Conservation (phyloP, 2,888 invertebrate species). For the Icerya purchasi region DNA sequence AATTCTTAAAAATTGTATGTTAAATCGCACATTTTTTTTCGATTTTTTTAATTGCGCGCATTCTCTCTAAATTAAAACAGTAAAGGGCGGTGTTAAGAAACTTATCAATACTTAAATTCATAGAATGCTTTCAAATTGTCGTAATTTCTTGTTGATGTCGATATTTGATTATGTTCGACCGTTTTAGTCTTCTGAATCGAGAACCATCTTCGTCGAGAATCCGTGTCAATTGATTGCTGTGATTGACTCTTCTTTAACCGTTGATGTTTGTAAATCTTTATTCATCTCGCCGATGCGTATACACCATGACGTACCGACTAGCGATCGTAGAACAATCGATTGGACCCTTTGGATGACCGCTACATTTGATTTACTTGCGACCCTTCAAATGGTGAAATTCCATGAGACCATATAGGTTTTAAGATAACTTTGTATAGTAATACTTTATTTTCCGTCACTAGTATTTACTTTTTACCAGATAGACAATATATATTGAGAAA, state of each 20-base stretch:
- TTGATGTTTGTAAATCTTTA: background rate
- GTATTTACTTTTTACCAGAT: too few relatives aligned
- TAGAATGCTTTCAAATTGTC: background rate
- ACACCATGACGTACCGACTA: background rate
- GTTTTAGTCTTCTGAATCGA: background rate
- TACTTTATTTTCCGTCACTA: background rate
- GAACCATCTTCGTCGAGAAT: background rate
- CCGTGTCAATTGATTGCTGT: background rate
- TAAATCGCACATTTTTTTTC: too few relatives aligned
- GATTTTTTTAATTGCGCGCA: too few relatives aligned
- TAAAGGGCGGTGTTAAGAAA: too few relatives aligned
- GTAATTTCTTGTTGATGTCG: background rate
- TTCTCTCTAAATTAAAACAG: too few relatives aligned
- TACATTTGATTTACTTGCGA: background rate
- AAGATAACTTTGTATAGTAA: too few relatives aligned
- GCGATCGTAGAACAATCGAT: background rate
- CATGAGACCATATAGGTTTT: background rate
- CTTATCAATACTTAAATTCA: background rate
- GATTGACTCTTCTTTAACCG: background rate
- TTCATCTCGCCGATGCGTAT: background rate
- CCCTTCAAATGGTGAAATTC: background rate
- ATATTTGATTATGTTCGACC: background rate
- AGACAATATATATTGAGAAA: background rate
- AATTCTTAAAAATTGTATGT: too few relatives aligned
- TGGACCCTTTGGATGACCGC: background rate